Evolutionary conservation across 2,113 vertebrate genomes (phyloP).

Genomic region (Morone chrysops): DNA sequence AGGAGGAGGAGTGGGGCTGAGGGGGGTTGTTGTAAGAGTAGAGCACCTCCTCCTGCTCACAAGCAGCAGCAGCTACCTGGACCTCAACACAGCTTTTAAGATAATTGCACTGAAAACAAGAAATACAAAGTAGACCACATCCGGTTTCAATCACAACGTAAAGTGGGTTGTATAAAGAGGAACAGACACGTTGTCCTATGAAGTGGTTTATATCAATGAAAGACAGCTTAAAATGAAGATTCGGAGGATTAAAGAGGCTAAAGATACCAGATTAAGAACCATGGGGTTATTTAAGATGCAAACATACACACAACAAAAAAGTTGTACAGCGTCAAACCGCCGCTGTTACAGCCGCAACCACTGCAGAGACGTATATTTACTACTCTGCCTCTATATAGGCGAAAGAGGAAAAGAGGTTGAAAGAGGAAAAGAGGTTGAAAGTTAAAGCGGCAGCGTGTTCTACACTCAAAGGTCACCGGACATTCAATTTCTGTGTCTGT

Average conservation of each 20-base stretch:
- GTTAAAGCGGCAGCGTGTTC: constrained; percentile 7
- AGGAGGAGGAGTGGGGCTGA: not conserved
- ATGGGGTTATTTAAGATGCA: constrained; percentile 24
- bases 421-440: constrained; percentile 9
- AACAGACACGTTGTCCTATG: constrained; percentile 32
- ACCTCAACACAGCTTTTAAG: constrained; percentile 17
- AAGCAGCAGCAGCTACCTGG: constrained; percentile 21
- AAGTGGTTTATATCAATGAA: constrained; percentile 72
- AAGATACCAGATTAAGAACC: constrained; percentile 55
- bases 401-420: constrained; percentile 9
- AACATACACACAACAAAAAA: not conserved
- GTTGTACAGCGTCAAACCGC: constrained; percentile 41
- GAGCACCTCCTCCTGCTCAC: constrained; percentile 32
- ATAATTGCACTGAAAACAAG: constrained; percentile 60
- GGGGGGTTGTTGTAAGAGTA: not conserved
- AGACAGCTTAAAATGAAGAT: constrained; percentile 43
- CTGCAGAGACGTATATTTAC: constrained; percentile 7
- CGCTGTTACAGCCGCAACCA: constrained; percentile 52
- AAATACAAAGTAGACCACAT: constrained; percentile 77
- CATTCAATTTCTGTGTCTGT: not conserved
- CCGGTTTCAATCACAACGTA: constrained; percentile 76
- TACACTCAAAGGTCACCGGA: constrained; percentile 25
- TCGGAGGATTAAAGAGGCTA: constrained; percentile 39
- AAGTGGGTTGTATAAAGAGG: constrained; percentile 44
- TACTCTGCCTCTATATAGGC: not conserved